Evolutionary conservation across 2,888 invertebrate genomes (phyloP).

Genomic region (Eupithecia subfuscata): DNA sequence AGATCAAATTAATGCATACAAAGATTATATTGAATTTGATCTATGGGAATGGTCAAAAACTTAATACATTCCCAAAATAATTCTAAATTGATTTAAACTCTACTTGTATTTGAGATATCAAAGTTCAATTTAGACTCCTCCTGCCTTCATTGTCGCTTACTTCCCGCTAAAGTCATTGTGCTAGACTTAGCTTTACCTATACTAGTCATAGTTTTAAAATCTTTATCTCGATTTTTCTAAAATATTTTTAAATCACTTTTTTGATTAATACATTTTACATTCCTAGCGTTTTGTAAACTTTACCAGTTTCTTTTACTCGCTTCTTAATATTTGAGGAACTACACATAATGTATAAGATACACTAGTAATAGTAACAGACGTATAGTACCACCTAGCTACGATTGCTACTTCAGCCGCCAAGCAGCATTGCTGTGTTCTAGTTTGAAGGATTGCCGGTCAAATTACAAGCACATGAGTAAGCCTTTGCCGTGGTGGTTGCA

Average conservation of each 20-base stretch:
- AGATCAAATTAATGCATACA: constrained; percentile 1
- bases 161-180: constrained; percentile 37
- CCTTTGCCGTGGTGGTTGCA: not conserved
- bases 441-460: not conserved
- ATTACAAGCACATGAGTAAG: not conserved
- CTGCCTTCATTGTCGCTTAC: constrained; percentile 29
- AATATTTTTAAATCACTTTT: constrained; percentile 48
- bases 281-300: constrained; percentile 47
- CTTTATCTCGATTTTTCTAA: constrained; percentile 45
- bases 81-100: constrained; percentile 12
- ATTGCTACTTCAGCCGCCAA: not conserved
- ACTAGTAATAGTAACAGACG: not conserved
- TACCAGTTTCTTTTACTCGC: constrained; percentile 20
- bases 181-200: constrained; percentile 39
- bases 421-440: not conserved
- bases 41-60: not conserved
- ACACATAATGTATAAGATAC: not conserved
- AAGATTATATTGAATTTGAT: constrained; percentile 6
- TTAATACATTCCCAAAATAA: not conserved
- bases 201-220: constrained; percentile 50
- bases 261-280: constrained; percentile 49
- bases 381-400: not conserved
- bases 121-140: constrained; percentile 21
- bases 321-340: not conserved
- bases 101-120: constrained; percentile 10